Base-by-base conservation (phyloP, 2,888 invertebrate genomes). In the Xestobium rufovillosum region DNA sequence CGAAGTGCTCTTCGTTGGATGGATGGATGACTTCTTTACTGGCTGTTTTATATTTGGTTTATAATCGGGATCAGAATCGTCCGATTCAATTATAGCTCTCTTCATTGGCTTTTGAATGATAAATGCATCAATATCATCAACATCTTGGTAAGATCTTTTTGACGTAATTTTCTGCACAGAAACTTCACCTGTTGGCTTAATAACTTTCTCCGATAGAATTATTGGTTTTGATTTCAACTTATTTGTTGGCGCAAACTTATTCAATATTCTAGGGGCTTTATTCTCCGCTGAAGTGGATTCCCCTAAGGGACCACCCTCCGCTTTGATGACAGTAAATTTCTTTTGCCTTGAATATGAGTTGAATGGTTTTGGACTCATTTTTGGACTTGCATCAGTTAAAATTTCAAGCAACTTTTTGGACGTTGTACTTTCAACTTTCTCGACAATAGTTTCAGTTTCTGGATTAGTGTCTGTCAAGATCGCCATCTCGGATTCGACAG, bases 381-480 rank as follows among this genome's bases (percentile, higher is more conserved):
- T 19, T n/a, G 64, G 61, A 42, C 61, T 54, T 36, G 70, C 68
- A 45, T 73, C 72, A 49, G 73, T 72, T 44, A 73, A 59, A 30
- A 74, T 73, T 56, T 72, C 70, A 40, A 73, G 57, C 27, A 73
- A 50, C 59, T 71, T 73, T n/a, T n/a, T n/a, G n/a, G n/a, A n/a
- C n/a, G n/a, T n/a, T n/a, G n/a, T n/a, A n/a, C n/a, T n/a, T n/a
- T n/a, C n/a, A 6, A 19, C 23, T 19, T 19, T 6, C n/a, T 19
- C 23, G 8, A 10, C 28, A 6, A 27, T 8, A 27, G 28, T 27
- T 10, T 27, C 10, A 10, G 6, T 27, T 23, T 23, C 23, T 8
- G n/a, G 8, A 8, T 27, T 27, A 6, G 6, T 10, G 8, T 13
- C 31, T 26, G 16, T 36, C 38, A 16, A n/a, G 23, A 19, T 19